Base-by-base conservation (phyloP, 2,797 vertebrate genomes). In the Enteromius unitaeniatus region DNA sequence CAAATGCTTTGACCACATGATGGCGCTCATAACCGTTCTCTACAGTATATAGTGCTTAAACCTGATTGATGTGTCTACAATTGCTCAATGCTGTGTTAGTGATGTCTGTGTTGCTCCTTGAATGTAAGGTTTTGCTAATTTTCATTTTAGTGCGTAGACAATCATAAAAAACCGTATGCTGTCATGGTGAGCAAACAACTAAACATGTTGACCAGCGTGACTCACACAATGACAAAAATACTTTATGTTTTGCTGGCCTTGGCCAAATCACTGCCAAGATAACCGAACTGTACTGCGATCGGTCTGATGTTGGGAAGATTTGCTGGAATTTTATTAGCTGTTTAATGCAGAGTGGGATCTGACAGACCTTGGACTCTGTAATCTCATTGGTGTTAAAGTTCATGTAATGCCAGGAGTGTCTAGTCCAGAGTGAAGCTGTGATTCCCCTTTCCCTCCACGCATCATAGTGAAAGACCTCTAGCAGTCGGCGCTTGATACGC, bases 1-100 rank as follows among this genome's bases (percentile, higher is more conserved):
- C 5, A n/a, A 5, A 45, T 3, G 4, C 23, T 23, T 70, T 73
- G 19, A 13, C 79, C 79, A 72, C 79, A 62, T 0, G 79, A 62
- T 73, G 79, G 79, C 53, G 68, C 37, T 73, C 68, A 72, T 11
- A 81, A 47, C 23, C 9, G 10, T 42, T 42, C 40, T 42, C 40
- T 42, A 7, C 37, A 37, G 37, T 37, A 37, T 37, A 37, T 37
- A 37, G 37, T 37, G 37, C 8, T 37, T 37, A 37, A 37, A 37
- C 37, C 37, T 37, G 37, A 7, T 8, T 34, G 34, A 5, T 5
- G 34, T 34, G 34, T 34, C 31, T 34, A 34, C 31, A 34, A 4
- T 34, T 34, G 28, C 28, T 28, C 28, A 1, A 28, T 28, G 28
- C 28, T 28, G 28, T 28, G 31, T 34, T 34, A 4, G 31, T 3